Conservation (phyloP, 1,140 invertebrate genomes). For the Dufourea novaeangliae region DNA sequence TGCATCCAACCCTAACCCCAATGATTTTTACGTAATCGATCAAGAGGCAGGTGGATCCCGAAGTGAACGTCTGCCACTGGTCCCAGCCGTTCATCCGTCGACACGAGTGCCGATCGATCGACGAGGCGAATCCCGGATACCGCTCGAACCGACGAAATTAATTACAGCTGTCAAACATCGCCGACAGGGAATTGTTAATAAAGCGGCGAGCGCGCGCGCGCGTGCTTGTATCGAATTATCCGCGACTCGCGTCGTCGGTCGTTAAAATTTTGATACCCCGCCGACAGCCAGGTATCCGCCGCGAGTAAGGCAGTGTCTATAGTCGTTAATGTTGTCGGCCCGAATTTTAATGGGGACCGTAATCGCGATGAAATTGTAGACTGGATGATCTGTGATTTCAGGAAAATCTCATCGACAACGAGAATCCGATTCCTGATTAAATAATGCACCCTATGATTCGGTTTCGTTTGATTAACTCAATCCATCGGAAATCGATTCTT, state of each 20-base stretch:
- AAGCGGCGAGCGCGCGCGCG: conserved; percentile 15
- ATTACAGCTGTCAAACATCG: conserved; percentile 35
- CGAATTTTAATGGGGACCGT: not conserved
- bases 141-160: conserved; percentile 22
- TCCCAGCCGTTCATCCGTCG: not conserved
- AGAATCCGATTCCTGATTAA: too few relatives aligned
- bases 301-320: not conserved
- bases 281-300: not conserved
- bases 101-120: conserved; percentile 17
- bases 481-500: too few relatives aligned
- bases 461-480: too few relatives aligned
- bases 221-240: conserved; percentile 8
- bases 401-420: not conserved
- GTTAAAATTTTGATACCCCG: conserved; percentile 21
- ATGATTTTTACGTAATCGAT: conserved; percentile 20
- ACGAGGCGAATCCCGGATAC: not conserved
- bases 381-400: conserved; percentile 19
- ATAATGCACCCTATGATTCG: too few relatives aligned
- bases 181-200: conserved; percentile 26
- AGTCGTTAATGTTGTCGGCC: conserved; percentile 7
- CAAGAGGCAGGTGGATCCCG: not conserved
- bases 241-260: not conserved
- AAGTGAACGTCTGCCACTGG: too few relatives aligned
- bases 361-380: conserved; percentile 27
- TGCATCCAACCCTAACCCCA: not conserved